Evolutionary conservation across 2,797 vertebrate genomes (phyloP).

Genomic region (Pseudochirops corinnae): DNA sequence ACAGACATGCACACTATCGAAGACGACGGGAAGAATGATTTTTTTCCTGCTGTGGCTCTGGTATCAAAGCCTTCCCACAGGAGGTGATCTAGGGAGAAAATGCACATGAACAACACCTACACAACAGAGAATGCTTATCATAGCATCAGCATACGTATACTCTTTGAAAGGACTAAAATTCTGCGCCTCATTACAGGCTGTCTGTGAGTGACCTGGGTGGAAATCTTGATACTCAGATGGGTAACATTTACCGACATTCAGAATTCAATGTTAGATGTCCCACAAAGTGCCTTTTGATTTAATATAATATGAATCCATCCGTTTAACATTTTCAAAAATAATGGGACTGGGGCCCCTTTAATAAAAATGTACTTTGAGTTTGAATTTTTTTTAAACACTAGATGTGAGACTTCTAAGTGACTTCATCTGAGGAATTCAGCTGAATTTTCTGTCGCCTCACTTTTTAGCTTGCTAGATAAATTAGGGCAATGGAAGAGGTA

Average conservation of each 20-base stretch:
- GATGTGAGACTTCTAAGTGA: background rate
- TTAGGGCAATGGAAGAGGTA: background rate
- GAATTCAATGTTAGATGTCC: background rate
- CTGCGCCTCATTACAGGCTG: background rate
- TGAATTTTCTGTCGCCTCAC: background rate
- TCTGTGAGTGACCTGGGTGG: background rate
- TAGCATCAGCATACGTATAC: background rate
- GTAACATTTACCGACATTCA: background rate
- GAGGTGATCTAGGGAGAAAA: constrained; percentile 1
- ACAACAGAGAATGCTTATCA: background rate
- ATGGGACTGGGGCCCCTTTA: background rate
- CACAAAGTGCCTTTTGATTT: constrained; percentile 9
- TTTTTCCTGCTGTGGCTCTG: background rate
- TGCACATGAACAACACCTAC: background rate
- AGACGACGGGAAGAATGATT: background rate
- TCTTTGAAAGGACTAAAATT: constrained; percentile 21
- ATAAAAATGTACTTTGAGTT: background rate
- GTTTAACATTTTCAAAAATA: background rate
- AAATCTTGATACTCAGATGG: background rate
- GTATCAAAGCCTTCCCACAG: background rate
- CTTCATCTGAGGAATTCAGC: background rate
- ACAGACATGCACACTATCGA: background rate
- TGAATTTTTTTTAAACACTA: no score
- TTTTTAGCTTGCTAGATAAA: background rate
- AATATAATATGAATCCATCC: background rate